Percentiles rank a stretch among this genome's conserved stretches.
phyloP scores from a whole-genome alignment of 2,888 invertebrate genomes.

The Trichogramma evanescens region DNA sequence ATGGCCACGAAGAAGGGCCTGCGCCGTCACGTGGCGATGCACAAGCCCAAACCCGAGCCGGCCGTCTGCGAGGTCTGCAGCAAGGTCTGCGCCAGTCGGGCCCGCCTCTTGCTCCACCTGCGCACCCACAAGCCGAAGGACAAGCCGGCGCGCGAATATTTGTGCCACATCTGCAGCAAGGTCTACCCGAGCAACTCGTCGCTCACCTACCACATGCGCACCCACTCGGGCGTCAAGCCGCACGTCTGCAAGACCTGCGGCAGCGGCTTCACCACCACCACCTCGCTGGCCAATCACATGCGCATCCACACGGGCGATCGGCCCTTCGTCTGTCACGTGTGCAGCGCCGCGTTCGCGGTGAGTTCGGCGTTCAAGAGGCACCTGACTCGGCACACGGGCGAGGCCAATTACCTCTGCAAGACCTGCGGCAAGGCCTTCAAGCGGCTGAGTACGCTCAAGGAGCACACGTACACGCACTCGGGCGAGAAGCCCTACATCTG shows the following conservation, averaged over 20 bases:
- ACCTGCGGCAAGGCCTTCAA: constrained; percentile 45
- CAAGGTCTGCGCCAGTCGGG: constrained; percentile 44
- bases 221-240: constrained; percentile 44
- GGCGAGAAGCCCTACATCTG: constrained; percentile 46
- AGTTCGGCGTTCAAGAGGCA: constrained; percentile 43
- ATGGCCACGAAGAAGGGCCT: constrained; percentile 45
- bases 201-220: constrained; percentile 45
- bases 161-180: constrained; percentile 46
- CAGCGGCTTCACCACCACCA: constrained; percentile 45
- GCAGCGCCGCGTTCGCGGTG: constrained; percentile 45
- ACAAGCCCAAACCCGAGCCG: constrained; percentile 44
- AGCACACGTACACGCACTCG: constrained; percentile 45
- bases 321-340: constrained; percentile 45
- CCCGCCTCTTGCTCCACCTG: constrained; percentile 40
- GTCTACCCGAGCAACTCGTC: constrained; percentile 46
- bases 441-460: constrained; percentile 43
- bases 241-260: constrained; percentile 45
- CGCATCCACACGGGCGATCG: constrained; percentile 45
- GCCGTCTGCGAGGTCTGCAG: constrained; percentile 43
- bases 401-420: constrained; percentile 45
- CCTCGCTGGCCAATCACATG: constrained; percentile 44
- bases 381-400: constrained; percentile 43
- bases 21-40: constrained; percentile 43
- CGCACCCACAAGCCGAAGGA: constrained; percentile 45
- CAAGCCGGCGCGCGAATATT: constrained; percentile 42